A percentile compares a stretch with the other conserved stretches of the same genome.
Conservation (phyloP, 2,888 invertebrate species). For the Cantharis lateralis region DNA sequence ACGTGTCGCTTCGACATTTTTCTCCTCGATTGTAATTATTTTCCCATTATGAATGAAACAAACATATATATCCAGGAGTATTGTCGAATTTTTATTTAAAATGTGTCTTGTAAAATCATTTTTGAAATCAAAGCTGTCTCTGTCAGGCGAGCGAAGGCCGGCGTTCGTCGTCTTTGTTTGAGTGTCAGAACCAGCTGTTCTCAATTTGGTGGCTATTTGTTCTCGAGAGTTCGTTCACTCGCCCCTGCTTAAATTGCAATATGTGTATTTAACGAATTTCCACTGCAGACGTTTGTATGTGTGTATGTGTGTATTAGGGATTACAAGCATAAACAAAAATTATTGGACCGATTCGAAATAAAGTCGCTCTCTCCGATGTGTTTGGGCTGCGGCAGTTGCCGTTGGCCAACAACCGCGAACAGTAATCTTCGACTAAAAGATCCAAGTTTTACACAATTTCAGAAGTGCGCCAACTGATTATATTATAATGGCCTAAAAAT, state of each 20-base stretch:
- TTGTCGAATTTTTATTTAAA: slow-evolving; percentile 25
- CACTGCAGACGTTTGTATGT: slow-evolving; percentile 35
- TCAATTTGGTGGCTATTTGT: slow-evolving; percentile 54
- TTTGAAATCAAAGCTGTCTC: slow-evolving; percentile 46
- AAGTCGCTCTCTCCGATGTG: not conserved
- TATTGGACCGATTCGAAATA: not conserved
- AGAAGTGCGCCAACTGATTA: not conserved
- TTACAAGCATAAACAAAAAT: slow-evolving; percentile 19
- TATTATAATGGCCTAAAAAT: slow-evolving; percentile 16
- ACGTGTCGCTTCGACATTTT: not conserved
- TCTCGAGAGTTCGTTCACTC: slow-evolving; percentile 36
- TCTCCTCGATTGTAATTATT: not conserved
- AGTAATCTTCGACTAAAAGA: not conserved
- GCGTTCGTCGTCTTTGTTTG: slow-evolving; percentile 55
- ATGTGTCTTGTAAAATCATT: slow-evolving; percentile 23
- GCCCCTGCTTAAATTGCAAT: slow-evolving; percentile 40
- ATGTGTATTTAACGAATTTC: slow-evolving; percentile 42
- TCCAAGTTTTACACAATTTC: not conserved
- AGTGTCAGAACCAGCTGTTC: slow-evolving; percentile 61
- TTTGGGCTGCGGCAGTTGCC: not conserved
- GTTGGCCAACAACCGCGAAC: not conserved
- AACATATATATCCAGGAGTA: slow-evolving; percentile 5
- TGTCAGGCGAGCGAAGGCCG: slow-evolving; percentile 55
- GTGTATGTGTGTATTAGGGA: slow-evolving; percentile 12
- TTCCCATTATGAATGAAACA: slow-evolving; percentile 16